Evolutionary conservation across 2,888 invertebrate genomes (phyloP), one percentile per base, ranked within the genome.

Genomic region (Chrysolina americana): DNA sequence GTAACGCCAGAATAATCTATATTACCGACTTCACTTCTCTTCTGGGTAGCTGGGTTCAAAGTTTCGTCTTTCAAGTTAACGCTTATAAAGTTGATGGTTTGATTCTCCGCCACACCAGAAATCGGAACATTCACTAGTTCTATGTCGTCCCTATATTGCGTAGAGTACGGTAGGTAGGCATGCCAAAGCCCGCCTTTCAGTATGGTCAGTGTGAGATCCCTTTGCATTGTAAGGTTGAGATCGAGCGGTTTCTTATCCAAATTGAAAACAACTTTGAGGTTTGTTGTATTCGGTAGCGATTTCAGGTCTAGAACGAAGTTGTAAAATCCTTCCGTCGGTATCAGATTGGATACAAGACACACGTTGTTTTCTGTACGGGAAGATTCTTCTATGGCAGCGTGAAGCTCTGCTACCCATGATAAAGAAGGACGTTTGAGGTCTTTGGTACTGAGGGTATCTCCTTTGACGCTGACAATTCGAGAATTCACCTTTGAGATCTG

Each of bases 191-290:
- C 91, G 82, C 93, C 89, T 81, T 92, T 91, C 74, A 91, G 91
- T 36, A 98, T 92, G 83, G 96, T 96, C 65, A 96, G 88, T 3
- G 93, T 92, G 76, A 98, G 87, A 86, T 97, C 95, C 81, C 93
- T 91, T 41, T 91, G 89, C 9, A 94, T 86, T 77, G 94, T 89
- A 2, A 92, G 87, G 77, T 92, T 91, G 79, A 95, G 94, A 2
- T 89, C 86, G 0, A 93, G 93, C 0, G 93, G 92, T 76, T 90
- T 84, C 70, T 84, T 84, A 80, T 93, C 93, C 76, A 92, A 86
- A 70, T 95, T 91, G 48, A 94, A 90, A 8, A 95, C 86, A 71
- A 86, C 81, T 71, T 84, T 79, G 6, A 86, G 76, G 59, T 78
- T 75, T n/a, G 79, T 75, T 74, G 83, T 83, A 44, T 85, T 81